Conservation (phyloP, 1,140 invertebrate genomes). For the Pogonus chalceus region DNA sequence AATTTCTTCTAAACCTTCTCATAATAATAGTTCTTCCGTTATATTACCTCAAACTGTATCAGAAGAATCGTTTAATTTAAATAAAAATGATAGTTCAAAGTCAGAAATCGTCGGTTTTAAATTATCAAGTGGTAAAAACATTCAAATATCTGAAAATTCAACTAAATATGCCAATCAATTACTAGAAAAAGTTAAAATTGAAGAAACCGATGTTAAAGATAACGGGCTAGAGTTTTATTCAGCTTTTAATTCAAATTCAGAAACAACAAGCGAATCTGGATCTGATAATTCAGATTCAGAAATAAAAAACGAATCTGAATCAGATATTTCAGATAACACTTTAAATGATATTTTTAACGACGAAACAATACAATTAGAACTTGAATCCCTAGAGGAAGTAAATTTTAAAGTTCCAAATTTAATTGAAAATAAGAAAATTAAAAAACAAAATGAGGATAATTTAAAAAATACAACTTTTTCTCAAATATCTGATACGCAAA, state of each 20-base stretch:
- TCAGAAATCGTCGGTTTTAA: constrained; percentile 15
- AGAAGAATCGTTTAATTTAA: too few relatives aligned
- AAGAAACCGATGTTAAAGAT: too few relatives aligned
- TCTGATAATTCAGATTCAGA: too few relatives aligned
- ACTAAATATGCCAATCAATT: constrained; percentile 25
- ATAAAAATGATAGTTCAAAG: too few relatives aligned
- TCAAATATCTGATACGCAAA: not conserved
- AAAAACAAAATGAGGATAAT: not conserved
- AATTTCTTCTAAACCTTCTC: too few relatives aligned
- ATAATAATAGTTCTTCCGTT: too few relatives aligned
- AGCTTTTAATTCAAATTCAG: too few relatives aligned
- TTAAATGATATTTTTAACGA: not conserved
- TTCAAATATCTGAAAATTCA: constrained; percentile 27
- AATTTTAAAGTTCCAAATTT: not conserved
- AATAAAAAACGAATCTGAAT: too few relatives aligned
- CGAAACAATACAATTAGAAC: not conserved
- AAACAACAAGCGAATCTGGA: too few relatives aligned
- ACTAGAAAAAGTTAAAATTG: too few relatives aligned
- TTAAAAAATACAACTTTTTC: not conserved
- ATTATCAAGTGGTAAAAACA: constrained; percentile 30
- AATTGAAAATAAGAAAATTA: not conserved
- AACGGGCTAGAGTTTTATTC: too few relatives aligned
- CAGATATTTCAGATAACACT: not conserved
- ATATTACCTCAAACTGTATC: too few relatives aligned
- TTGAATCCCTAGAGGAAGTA: not conserved